Evolutionary conservation across 1,140 invertebrate species (phyloP), one percentile per base, ranked within the genome.

Genomic region (Drosophila funebris): DNA sequence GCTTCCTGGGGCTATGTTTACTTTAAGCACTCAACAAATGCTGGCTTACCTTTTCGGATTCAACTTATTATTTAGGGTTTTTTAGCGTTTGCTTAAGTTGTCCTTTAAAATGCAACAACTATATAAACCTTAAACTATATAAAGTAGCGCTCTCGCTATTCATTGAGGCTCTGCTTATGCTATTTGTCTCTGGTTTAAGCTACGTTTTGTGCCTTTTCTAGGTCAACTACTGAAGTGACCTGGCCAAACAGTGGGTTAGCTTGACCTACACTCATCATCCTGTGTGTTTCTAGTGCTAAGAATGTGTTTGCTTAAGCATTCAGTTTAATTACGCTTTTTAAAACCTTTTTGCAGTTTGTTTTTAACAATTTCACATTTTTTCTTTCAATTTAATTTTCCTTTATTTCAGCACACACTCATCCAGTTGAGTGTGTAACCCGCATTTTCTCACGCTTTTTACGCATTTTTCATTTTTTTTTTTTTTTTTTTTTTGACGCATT

Each of bases 81-180:
- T 62, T 81, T 57, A 56, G 64, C 76, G 13, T 81, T 81, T 73
- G 73, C 73, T 81, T 81, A 81, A 81, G 76, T 73, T 73, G 68
- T 73, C 43, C 18, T 63, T 36, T 16, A 14, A n/a, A 44, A 22
- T 11, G 14, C 16, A 11, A 16, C 18, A 31, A 27, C 11, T 56
- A 7, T 13, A 16, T 29, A 33, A 7, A 14, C 16, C 9, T 44
- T 31, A 44, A 46, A 27, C 22, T 43, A 36, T 20, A 22, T 20
- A 41, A n/a, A n/a, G n/a, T n/a, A n/a, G n/a, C n/a, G n/a, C n/a
- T n/a, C n/a, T n/a, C n/a, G n/a, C n/a, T n/a, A n/a, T 37, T 31
- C 3, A 16, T 6, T 43, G 18, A 37, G 2, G n/a, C 27, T 8
- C 11, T 37, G 13, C 20, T 39, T 14, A 27, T 27, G n/a, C 20